phyloP scores from a whole-genome alignment of 2,888 invertebrate genomes.

The Drosophila greeni region DNA sequence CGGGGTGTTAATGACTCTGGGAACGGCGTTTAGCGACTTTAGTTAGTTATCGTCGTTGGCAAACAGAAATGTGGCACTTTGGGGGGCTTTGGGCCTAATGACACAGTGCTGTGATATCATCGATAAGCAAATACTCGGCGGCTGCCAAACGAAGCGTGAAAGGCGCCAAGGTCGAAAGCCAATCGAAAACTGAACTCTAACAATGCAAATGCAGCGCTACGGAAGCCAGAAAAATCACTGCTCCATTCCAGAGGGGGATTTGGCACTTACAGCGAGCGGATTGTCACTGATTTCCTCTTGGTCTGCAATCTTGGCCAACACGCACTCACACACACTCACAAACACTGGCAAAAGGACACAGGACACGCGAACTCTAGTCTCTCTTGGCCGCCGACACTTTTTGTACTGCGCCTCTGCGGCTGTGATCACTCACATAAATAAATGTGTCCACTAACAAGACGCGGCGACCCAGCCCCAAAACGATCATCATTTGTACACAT shows the following conservation, averaged over 20 bases:
- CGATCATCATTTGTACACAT: slow-evolving; percentile 37
- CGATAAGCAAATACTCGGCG: slow-evolving; percentile 25
- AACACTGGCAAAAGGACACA: slow-evolving; percentile 2
- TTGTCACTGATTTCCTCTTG: slow-evolving; percentile 58
- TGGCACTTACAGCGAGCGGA: slow-evolving; percentile 72
- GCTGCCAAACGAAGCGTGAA: slow-evolving; percentile 60
- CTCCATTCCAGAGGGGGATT: background rate
- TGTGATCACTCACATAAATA: slow-evolving; percentile 40
- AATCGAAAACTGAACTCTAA: slow-evolving; percentile 17
- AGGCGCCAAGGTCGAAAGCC: slow-evolving; percentile 43
- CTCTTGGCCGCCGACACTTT: slow-evolving; percentile 37
- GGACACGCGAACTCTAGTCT: slow-evolving; percentile 26
- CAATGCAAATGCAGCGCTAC: slow-evolving; percentile 18
- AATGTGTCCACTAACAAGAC: slow-evolving; percentile 26
- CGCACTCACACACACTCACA: background rate
- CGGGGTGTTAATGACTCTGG: slow-evolving; percentile 40
- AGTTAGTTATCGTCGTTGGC: slow-evolving; percentile 43
- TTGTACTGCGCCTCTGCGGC: slow-evolving; percentile 39
- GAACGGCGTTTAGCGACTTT: slow-evolving; percentile 33
- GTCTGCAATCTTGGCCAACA: slow-evolving; percentile 68
- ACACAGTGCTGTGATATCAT: slow-evolving; percentile 37
- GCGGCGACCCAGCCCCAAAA: slow-evolving; percentile 30
- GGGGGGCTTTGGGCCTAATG: slow-evolving; percentile 18
- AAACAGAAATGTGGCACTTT: slow-evolving; percentile 39
- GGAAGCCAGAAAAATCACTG: slow-evolving; percentile 17